Conservation (phyloP, 2,797 vertebrate species). For the Cossypha heuglini region DNA sequence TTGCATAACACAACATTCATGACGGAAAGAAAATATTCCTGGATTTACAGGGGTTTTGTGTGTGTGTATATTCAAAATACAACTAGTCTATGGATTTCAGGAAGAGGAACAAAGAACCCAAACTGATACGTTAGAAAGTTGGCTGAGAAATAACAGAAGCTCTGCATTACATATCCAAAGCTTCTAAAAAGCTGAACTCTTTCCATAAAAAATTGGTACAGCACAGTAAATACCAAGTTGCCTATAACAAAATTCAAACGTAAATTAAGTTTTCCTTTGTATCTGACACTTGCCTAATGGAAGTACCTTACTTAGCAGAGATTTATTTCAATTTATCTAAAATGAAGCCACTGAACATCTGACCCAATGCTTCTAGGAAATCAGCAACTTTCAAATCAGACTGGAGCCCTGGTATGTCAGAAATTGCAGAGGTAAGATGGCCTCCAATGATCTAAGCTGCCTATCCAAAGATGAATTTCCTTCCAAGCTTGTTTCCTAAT, state of each 20-base stretch:
- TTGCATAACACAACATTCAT: not conserved
- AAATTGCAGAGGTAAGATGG: not conserved
- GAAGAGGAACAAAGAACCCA: not conserved
- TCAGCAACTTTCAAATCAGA: not conserved
- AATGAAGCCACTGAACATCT: not conserved
- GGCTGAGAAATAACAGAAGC: not conserved
- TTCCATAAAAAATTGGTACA: not conserved
- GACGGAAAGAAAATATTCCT: not conserved
- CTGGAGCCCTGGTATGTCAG: not conserved
- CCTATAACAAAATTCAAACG: not conserved
- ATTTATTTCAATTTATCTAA: not conserved
- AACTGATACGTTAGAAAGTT: not conserved
- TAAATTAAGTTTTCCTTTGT: not conserved
- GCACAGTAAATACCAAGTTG: not conserved
- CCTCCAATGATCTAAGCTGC: not conserved
- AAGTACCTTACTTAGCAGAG: not conserved
- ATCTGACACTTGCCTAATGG: not conserved
- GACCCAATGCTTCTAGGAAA: not conserved
- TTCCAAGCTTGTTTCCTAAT: not conserved
- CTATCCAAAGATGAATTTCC: not conserved
- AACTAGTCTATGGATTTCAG: not conserved
- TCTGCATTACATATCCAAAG: not conserved
- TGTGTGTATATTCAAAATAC: not conserved
- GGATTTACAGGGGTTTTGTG: accelerated
- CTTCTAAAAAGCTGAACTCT: not conserved